A percentile compares a stretch with the other conserved stretches of the same genome.
Conservation (phyloP, 2,797 vertebrate species). For the Anguilla megastoma region DNA sequence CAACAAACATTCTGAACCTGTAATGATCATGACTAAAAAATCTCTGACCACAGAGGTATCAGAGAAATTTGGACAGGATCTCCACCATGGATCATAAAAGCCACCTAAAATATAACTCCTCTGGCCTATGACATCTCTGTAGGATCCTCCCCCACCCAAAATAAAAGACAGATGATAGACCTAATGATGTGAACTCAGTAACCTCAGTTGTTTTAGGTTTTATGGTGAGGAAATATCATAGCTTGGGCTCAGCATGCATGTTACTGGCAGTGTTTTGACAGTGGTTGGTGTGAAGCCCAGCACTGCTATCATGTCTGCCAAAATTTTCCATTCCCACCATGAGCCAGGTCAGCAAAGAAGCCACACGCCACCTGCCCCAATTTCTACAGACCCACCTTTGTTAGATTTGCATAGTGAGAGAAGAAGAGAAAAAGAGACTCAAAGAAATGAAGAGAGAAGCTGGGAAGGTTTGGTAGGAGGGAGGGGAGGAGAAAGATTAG, state of each 20-base stretch:
- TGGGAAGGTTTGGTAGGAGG: constrained; percentile 54
- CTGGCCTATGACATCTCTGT: background rate
- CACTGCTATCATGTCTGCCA: background rate
- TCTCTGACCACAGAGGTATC: background rate
- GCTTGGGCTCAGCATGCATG: background rate
- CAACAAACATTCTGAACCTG: background rate
- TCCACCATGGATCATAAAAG: background rate
- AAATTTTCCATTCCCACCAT: background rate
- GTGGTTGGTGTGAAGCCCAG: background rate
- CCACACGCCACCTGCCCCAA: background rate
- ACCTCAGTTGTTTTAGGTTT: background rate
- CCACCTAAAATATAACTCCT: background rate
- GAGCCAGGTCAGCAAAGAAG: background rate
- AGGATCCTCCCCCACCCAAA: background rate
- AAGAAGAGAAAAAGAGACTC: constrained; percentile 1
- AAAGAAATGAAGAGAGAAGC: constrained; percentile 26
- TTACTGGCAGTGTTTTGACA: background rate
- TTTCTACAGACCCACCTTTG: background rate
- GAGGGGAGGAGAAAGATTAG: constrained; percentile 69
- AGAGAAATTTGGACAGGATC: background rate
- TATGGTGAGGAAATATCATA: background rate
- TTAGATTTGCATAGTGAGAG: background rate
- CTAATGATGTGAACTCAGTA: background rate
- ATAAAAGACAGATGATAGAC: background rate
- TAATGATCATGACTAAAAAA: background rate